Evolutionary conservation across 1,140 invertebrate genomes (phyloP), one percentile per base, ranked within the genome.

Genomic region (Heliconius hewitsoni): DNA sequence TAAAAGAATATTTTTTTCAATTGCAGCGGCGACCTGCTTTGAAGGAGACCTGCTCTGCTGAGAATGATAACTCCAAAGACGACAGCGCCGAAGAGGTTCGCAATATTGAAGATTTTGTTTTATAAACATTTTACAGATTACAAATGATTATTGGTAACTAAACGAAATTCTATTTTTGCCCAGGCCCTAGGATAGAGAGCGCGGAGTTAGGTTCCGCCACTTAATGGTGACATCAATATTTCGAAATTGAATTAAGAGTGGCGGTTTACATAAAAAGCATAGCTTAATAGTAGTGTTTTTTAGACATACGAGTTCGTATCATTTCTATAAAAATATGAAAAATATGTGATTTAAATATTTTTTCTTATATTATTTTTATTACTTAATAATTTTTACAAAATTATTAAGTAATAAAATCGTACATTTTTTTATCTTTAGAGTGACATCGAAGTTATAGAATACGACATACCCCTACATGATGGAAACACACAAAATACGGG

Each of bases 61-160:
- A 30, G n/a, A 16, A 1, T 66, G 60, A 27, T 66, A 16, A 66
- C 9, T 23, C 11, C 30, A 30, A 30, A 27, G 60, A 30, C 8
- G 60, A 70, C n/a, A 55, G n/a, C 55, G 74, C 57, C 3, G 74
- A 46, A 30, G 60, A 76, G n/a, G 66, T 27, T 71, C 39, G 66
- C n/a, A 66, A 70, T 11, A 71, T 57, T 52, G n/a, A 70, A 76
- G 60, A 60, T 76, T 70, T 70, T 76, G 19, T 23, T 23, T 57
- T 57, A 19, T 18, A 57, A 57, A 23, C n/a, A 9, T n/a, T 57
- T 57, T 57, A 57, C 8, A 23, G 55, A 23, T 57, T 6, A 57
- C 8, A 2, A 0, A 52, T 52, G 5, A 52, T 52, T 2, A 19
- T 52, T 46, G 42, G 42, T 46, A 16, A 46, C 42, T 37, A 46